A percentile compares a stretch with the other conserved stretches of the same genome.
These are phyloP conservation scores for Bembecia ichneumoniformis DNA, from an alignment of 2,888 invertebrate species.

Conservation along the genomic window DNA sequence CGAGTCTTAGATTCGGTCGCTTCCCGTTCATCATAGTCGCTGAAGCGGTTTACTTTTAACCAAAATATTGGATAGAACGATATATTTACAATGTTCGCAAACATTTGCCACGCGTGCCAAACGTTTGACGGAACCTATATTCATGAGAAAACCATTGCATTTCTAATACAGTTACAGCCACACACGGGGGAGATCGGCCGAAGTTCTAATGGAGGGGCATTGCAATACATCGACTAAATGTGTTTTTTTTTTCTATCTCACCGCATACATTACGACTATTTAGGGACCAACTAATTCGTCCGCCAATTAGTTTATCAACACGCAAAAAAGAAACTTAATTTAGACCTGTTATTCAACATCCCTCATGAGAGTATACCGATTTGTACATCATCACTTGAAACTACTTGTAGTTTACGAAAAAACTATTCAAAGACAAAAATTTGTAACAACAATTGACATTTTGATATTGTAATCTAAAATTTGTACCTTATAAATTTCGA, in stretches of 20 bases:
- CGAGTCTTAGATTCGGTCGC: not conserved
- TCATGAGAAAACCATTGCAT: constrained; percentile 4
- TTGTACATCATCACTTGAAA: constrained; percentile 32
- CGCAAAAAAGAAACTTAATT: constrained; percentile 43
- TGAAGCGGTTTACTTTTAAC: not conserved
- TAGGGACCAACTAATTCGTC: constrained; percentile 44
- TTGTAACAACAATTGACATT: constrained; percentile 32
- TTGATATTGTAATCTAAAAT: constrained; percentile 46
- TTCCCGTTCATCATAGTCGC: not conserved
- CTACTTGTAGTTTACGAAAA: constrained; percentile 10
- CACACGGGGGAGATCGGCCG: constrained; percentile 47
- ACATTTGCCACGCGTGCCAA: constrained; percentile 7
- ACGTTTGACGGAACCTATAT: constrained; percentile 3
- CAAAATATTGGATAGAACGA: not conserved
- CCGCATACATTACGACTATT: constrained; percentile 58
- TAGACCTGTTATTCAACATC: constrained; percentile 42
- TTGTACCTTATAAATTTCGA: constrained; percentile 54
- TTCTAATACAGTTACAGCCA: constrained; percentile 20
- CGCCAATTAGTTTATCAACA: constrained; percentile 55
- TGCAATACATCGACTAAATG: constrained; percentile 60
- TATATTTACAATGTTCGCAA: not conserved
- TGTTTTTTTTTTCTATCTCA: constrained; percentile 48
- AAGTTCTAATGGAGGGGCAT: constrained; percentile 36
- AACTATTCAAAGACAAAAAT: not conserved
- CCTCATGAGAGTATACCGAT: constrained; percentile 31